Evolutionary conservation across 2,113 vertebrate species (phyloP).

Genomic region (Parus major): DNA sequence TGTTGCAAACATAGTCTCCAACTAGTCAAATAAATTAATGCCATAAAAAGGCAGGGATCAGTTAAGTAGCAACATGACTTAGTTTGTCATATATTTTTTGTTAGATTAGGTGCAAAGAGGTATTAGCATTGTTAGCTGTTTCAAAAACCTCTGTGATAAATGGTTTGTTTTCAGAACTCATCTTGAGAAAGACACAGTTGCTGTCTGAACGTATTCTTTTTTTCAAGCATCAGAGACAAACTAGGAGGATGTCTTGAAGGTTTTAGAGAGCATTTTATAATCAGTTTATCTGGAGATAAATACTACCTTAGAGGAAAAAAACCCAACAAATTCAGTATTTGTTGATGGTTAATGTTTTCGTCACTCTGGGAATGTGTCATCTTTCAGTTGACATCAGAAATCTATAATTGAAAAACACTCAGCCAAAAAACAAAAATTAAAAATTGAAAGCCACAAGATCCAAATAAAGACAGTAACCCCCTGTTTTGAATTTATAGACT

Average conservation of each 20-base stretch:
- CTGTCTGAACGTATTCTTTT: not conserved
- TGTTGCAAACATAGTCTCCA: not conserved
- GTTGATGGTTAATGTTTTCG: not conserved
- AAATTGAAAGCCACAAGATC: not conserved
- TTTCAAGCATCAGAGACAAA: not conserved
- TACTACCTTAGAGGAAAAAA: not conserved
- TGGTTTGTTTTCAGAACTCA: not conserved
- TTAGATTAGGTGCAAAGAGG: not conserved
- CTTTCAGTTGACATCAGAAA: not conserved
- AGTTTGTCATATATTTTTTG: not conserved
- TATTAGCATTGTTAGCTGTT: not conserved
- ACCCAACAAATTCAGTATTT: not conserved
- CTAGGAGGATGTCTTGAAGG: not conserved
- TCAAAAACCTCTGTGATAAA: not conserved
- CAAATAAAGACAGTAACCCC: not conserved
- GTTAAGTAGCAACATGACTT: not conserved
- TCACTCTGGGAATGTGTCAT: not conserved
- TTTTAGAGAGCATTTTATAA: not conserved
- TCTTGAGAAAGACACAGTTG: not conserved
- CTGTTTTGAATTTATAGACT: not conserved
- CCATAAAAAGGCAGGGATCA: not conserved
- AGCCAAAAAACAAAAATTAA: not conserved
- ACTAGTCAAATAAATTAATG: not conserved
- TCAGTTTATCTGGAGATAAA: not conserved
- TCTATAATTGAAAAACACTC: not conserved